Conservation (phyloP, 2,113 vertebrate species). For the Cyanocitta stelleri region DNA sequence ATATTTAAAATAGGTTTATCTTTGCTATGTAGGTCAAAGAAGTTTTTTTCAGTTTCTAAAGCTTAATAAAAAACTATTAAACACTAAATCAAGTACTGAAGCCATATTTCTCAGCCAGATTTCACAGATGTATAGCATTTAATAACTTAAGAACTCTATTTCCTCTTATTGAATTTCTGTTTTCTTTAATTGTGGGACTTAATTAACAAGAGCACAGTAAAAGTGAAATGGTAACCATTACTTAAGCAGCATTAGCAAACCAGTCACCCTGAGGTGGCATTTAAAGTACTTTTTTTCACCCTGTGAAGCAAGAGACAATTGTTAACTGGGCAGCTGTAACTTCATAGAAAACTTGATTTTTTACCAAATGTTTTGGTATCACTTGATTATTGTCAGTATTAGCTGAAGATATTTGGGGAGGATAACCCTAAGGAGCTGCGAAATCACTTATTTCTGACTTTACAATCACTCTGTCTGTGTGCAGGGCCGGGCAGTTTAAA, state of each 20-base stretch:
- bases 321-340: background rate
- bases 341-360: background rate
- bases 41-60: background rate
- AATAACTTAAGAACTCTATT: slow-evolving; percentile 3
- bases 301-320: background rate
- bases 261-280: background rate
- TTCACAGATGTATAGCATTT: background rate
- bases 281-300: background rate
- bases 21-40: background rate
- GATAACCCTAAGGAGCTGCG: background rate
- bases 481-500: background rate
- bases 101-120: background rate
- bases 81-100: background rate
- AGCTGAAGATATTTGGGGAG: background rate
- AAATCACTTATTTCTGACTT: background rate
- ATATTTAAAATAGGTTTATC: background rate
- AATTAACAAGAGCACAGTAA: slow-evolving; percentile 14
- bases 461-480: background rate
- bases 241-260: background rate
- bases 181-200: slow-evolving; percentile 15
- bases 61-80: background rate
- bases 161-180: slow-evolving; percentile 19
- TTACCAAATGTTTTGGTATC: background rate
- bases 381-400: background rate
- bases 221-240: background rate